Evolutionary conservation across 2,797 vertebrate genomes (phyloP).

Genomic region (Pygocentrus nattereri): DNA sequence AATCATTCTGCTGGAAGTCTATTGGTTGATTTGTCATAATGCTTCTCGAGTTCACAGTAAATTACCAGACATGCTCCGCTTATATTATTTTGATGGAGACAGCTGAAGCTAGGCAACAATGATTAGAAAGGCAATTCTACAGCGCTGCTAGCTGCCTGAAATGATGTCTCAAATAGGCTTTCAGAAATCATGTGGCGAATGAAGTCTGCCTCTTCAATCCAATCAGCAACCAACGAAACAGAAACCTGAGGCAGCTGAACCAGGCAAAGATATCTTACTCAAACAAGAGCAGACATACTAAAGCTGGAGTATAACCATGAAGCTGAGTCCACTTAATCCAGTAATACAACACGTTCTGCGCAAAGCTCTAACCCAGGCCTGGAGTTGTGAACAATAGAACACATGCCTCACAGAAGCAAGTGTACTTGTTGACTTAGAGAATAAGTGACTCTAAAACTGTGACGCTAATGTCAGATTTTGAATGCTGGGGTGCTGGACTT

Average conservation of each 20-base stretch:
- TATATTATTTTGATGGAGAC: conserved; percentile 40
- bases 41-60: conserved; percentile 32
- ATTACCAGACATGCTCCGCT: conserved; percentile 24
- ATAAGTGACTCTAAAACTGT: neutral
- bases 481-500: neutral
- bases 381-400: neutral
- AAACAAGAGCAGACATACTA: neutral
- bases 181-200: conserved; percentile 30
- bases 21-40: neutral
- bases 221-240: conserved; percentile 22
- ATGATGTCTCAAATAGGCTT: conserved; percentile 42
- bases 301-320: neutral
- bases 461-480: conserved; percentile 1
- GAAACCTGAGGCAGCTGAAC: neutral
- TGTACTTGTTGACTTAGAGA: neutral
- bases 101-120: conserved; percentile 26
- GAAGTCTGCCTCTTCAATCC: conserved; percentile 37
- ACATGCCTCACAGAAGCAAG: neutral
- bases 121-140: conserved; percentile 45
- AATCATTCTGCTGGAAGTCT: conserved; percentile 18
- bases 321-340: neutral
- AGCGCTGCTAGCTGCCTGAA: conserved; percentile 11
- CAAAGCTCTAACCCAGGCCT: neutral
- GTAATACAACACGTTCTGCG: neutral
- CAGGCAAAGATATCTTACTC: conserved; percentile 17